These are phyloP conservation scores for Nasonovia ribisnigri DNA, from an alignment of 2,888 invertebrate species.

Conservation along the genomic window DNA sequence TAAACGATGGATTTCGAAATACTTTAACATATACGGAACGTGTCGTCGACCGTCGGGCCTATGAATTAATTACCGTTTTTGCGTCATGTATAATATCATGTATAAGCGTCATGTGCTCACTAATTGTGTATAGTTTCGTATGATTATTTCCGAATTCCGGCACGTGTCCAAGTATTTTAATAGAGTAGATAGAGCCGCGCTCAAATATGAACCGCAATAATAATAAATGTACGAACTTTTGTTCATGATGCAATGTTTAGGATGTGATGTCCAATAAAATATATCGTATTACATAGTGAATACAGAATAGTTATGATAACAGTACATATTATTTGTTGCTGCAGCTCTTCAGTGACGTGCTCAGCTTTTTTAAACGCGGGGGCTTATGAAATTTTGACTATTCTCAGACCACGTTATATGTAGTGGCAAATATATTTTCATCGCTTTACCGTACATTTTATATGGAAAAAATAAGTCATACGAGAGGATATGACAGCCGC, in stretches of 20 bases:
- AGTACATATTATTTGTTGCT: background rate
- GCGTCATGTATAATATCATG: background rate
- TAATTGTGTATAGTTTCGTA: constrained; percentile 55
- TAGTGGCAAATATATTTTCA: too few species aligned
- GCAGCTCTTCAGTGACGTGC: too few species aligned
- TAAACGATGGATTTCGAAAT: background rate
- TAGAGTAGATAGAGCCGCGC: constrained; percentile 10
- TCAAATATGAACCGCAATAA: background rate
- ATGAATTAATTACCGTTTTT: background rate
- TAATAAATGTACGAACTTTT: background rate
- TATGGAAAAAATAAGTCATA: too few species aligned
- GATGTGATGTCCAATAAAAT: background rate
- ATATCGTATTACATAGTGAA: background rate
- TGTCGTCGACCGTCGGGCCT: background rate
- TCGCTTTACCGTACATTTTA: too few species aligned
- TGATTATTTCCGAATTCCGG: constrained; percentile 44
- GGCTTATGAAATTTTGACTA: too few species aligned
- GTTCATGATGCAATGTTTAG: background rate
- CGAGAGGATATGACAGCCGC: too few species aligned
- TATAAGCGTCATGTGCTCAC: too few species aligned
- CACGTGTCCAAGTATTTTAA: constrained; percentile 60
- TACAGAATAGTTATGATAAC: background rate
- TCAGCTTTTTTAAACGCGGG: too few species aligned
- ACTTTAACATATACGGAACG: background rate
- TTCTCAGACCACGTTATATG: too few species aligned